A percentile compares a stretch with the other conserved stretches of the same genome.
These are phyloP conservation scores for Drosophila gaucha DNA, from an alignment of 2,888 invertebrate genomes.

Conservation along the genomic window DNA sequence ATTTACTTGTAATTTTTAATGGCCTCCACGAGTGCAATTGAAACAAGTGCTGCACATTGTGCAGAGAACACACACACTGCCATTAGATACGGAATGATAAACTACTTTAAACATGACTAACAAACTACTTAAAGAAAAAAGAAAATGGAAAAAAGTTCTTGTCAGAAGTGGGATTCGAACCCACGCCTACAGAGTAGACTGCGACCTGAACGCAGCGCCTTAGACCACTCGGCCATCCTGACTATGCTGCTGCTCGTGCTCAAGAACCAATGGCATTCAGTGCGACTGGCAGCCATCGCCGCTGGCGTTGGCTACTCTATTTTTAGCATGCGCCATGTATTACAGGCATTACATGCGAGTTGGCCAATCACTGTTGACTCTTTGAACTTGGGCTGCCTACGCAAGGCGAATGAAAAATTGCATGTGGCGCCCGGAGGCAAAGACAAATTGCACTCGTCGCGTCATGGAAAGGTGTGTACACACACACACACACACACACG, in stretches of 20 bases:
- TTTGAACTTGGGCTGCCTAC: slow-evolving; percentile 72
- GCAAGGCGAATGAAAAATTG: slow-evolving; percentile 58
- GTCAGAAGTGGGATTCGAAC: slow-evolving; percentile 85
- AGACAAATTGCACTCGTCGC: slow-evolving; percentile 71
- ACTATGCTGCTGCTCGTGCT: slow-evolving; percentile 3
- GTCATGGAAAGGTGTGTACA: slow-evolving; percentile 67
- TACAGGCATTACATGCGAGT: slow-evolving; percentile 33
- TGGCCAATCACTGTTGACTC: slow-evolving; percentile 55
- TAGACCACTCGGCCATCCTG: slow-evolving; percentile 84
- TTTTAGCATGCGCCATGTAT: slow-evolving; percentile 47
- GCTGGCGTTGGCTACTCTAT: neutral
- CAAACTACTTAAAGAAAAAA: neutral
- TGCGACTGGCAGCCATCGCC: neutral
- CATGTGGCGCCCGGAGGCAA: slow-evolving; percentile 67
- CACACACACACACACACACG: too few species aligned
- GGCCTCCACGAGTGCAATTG: slow-evolving; percentile 45
- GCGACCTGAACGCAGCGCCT: slow-evolving; percentile 85
- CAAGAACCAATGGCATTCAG: slow-evolving; percentile 29
- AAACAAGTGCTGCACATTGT: slow-evolving; percentile 37
- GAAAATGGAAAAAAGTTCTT: slow-evolving; percentile 44
- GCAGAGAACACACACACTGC: neutral
- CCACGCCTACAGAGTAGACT: slow-evolving; percentile 85
- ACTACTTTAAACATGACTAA: neutral
- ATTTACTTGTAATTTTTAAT: slow-evolving; percentile 73
- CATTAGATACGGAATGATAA: slow-evolving; percentile 6